Base-by-base conservation (phyloP, 1,140 invertebrate genomes). In the Drosophila tristis region DNA sequence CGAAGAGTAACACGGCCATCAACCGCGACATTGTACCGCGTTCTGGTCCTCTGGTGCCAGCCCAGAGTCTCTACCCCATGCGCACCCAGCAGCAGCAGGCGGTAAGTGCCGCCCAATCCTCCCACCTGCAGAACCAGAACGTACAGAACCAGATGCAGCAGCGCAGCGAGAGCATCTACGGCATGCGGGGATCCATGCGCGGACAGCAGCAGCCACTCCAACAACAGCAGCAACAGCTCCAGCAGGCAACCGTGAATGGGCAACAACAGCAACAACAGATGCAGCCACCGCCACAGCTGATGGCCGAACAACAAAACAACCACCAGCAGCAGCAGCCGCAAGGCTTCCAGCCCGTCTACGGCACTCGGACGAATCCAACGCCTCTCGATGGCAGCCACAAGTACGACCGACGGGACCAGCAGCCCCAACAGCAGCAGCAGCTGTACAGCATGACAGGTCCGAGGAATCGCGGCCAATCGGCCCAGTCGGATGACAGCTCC, bases 31-130 rank as follows among this genome's bases (percentile, higher is more conserved):
- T 93, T 51, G 76, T 94, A 6, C 95, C 95, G 2, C 94, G 94
- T 70, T 94, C 95, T 2, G 95, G 95, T 15, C 95, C 95, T 2
- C 92, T 96, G 35, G 94, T 95, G 7, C 95, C 96, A 0, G 95
- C 96, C 0, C 95, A 96, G 82, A 95, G 95, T 63, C 90, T 96
- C 0, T 95, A 96, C 71, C 95, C 95, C 2, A 94, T 96, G 77
- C 93, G 95, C 71, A 91, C 94, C 23, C 93, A 94, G 61, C 93
- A 92, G 65, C 80, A 74, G 67, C 93, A 93, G 72, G 62, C 63
- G 25, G 79, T 76, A 6, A 64, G 63, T 5, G 55, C 81, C 26
- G 74, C 65, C 29, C 90, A 92, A 76, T 80, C 76, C 23, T 78
- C 93, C 50, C 94, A 94, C 75, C 82, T 94, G 6, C 94, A 93